Evolutionary conservation across 2,888 invertebrate genomes (phyloP).

Genomic region (Caenorhabditis uteleia): DNA sequence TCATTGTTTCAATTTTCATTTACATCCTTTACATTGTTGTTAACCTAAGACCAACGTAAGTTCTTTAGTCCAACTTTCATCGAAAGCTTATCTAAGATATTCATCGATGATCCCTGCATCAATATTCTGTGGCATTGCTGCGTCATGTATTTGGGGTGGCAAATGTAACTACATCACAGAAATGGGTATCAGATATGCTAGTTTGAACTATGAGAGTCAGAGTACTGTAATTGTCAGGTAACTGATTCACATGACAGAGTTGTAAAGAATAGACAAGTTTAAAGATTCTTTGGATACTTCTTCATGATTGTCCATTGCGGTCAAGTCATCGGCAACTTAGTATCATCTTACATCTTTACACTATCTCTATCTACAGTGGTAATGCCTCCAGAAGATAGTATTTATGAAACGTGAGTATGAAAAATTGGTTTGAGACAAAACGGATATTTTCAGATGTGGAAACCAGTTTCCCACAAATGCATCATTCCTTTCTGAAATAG

Average conservation of each 20-base stretch:
- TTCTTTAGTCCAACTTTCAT: background rate
- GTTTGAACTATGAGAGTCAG: constrained; percentile 78
- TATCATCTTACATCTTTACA: constrained; percentile 78
- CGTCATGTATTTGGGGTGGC: constrained; percentile 98
- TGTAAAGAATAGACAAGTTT: constrained; percentile 1
- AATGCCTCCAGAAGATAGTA: constrained; percentile 41
- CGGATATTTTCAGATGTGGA: constrained; percentile 56
- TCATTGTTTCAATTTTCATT: constrained; percentile 88
- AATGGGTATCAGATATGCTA: constrained; percentile 88
- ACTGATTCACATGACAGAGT: background rate
- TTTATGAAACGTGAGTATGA: constrained; percentile 52
- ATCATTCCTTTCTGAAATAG: constrained; percentile 42
- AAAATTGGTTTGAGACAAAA: background rate
- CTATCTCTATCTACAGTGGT: constrained; percentile 38
- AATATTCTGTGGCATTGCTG: constrained; percentile 89
- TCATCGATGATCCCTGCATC: constrained; percentile 80
- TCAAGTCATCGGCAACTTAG: constrained; percentile 91
- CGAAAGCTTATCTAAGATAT: constrained; percentile 70
- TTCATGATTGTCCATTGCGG: constrained; percentile 96
- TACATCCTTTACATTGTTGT: constrained; percentile 93
- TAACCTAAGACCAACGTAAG: constrained; percentile 84
- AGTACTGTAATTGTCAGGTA: constrained; percentile 85
- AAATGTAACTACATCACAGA: constrained; percentile 95
- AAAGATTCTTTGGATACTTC: constrained; percentile 91
- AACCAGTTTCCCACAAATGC: constrained; percentile 59